Conservation (phyloP, 2,888 invertebrate genomes). For the Eilema sororculum region DNA sequence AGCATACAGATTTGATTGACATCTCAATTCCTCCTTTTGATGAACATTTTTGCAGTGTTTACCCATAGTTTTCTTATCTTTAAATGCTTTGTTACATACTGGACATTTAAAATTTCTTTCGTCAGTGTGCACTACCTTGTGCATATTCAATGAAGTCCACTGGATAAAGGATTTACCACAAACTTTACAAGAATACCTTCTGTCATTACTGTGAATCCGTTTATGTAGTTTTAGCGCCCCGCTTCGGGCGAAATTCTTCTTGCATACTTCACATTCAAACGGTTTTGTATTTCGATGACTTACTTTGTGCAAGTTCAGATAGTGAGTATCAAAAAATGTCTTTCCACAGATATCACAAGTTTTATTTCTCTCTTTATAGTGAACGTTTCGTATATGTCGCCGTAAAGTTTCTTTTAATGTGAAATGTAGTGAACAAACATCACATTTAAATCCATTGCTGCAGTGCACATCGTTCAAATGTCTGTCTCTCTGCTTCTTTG, state of each 20-base stretch:
- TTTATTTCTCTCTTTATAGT: conserved; percentile 59
- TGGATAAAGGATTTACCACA: conserved; percentile 79
- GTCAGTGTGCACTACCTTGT: conserved; percentile 52
- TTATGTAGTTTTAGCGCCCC: conserved; percentile 75
- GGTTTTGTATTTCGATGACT: conserved; percentile 73
- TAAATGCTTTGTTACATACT: conserved; percentile 36
- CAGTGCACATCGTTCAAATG: conserved; percentile 13
- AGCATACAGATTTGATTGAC: neutral
- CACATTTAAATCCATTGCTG: conserved; percentile 10
- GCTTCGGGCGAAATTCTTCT: conserved; percentile 75
- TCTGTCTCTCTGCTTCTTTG: conserved; percentile 5
- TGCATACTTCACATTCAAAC: conserved; percentile 72
- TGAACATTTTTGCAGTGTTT: conserved; percentile 44
- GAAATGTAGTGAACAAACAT: conserved; percentile 51
- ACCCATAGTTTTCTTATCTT: conserved; percentile 44
- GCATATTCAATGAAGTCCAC: conserved; percentile 66
- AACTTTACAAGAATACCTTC: conserved; percentile 53
- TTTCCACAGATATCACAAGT: conserved; percentile 70
- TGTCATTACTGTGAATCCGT: conserved; percentile 75
- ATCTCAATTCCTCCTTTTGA: conserved; percentile 19
- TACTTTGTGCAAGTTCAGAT: conserved; percentile 63
- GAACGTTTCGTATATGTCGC: conserved; percentile 55
- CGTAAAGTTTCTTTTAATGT: conserved; percentile 53
- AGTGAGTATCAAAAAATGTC: conserved; percentile 27
- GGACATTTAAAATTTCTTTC: conserved; percentile 51